Evolutionary conservation across 2,113 vertebrate genomes (phyloP).

Genomic region (Hiodon alosoides): DNA sequence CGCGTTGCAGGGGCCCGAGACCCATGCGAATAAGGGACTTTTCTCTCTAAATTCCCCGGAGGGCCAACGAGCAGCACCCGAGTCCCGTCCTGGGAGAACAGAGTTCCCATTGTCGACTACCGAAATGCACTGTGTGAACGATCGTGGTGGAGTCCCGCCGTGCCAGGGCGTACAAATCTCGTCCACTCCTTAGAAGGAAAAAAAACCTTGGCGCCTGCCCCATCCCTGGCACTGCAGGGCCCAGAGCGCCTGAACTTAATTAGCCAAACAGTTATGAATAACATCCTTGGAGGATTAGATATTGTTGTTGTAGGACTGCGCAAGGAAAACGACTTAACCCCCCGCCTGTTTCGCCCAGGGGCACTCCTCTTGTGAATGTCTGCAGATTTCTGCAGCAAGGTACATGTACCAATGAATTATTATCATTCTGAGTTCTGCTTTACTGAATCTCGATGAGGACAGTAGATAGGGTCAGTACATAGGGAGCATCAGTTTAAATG

Average conservation of each 20-base stretch:
- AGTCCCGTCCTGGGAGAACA: conserved; percentile 61
- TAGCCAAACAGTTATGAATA: not conserved
- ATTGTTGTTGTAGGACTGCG: conserved; percentile 38
- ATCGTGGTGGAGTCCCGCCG: conserved; percentile 52
- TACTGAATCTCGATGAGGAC: no score
- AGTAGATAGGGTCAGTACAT: no score
- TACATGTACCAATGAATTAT: no score
- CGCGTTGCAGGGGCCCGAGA: conserved; percentile 51
- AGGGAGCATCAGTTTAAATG: not conserved
- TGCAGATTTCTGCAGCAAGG: conserved; percentile 42
- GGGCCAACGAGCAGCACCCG: no score
- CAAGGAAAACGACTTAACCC: conserved; percentile 29
- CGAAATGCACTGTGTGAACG: conserved; percentile 71
- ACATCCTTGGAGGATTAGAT: conserved; percentile 7
- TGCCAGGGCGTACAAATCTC: conserved; percentile 61
- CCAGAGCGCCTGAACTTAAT: not conserved
- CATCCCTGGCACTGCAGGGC: not conserved
- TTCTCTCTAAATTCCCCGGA: not conserved
- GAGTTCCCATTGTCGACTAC: conserved; percentile 67
- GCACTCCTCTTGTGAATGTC: conserved; percentile 9
- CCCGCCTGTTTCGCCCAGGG: conserved; percentile 5
- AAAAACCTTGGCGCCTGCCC: not conserved
- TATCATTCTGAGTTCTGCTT: no score
- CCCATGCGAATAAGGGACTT: conserved; percentile 51
- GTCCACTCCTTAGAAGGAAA: not conserved